phyloP scores from a whole-genome alignment of 2,888 invertebrate species.

The Drosophila paracracens region DNA sequence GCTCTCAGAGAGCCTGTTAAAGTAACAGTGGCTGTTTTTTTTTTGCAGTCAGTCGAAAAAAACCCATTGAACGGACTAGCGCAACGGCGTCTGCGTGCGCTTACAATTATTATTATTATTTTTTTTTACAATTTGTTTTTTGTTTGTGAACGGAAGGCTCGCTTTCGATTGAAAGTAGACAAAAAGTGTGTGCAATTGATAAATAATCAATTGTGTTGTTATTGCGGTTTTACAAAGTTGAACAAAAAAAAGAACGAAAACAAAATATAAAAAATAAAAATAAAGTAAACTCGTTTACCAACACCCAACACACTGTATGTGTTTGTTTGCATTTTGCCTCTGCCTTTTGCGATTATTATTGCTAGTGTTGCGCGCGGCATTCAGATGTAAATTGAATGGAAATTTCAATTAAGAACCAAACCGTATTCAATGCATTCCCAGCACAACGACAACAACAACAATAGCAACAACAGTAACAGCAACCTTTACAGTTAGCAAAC shows the following conservation, averaged over 20 bases:
- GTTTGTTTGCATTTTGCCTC: slow-evolving; percentile 46
- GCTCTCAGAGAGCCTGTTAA: slow-evolving; percentile 40
- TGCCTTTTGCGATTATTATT: slow-evolving; percentile 13
- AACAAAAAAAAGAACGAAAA: background rate
- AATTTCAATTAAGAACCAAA: slow-evolving; percentile 45
- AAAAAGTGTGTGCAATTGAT: slow-evolving; percentile 39
- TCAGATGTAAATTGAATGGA: slow-evolving; percentile 43
- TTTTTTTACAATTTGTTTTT: slow-evolving; percentile 60
- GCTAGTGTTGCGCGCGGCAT: slow-evolving; percentile 45
- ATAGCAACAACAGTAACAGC: slow-evolving; percentile 13
- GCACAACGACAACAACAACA: slow-evolving; percentile 27
- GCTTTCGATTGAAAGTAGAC: slow-evolving; percentile 43
- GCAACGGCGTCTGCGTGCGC: slow-evolving; percentile 62
- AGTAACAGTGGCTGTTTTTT: slow-evolving; percentile 29
- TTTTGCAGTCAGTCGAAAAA: slow-evolving; percentile 49
- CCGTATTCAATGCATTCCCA: slow-evolving; percentile 59
- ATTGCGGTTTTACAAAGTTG: slow-evolving; percentile 51
- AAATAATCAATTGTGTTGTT: slow-evolving; percentile 43
- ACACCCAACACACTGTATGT: slow-evolving; percentile 41
- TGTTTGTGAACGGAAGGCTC: slow-evolving; percentile 47
- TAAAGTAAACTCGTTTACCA: slow-evolving; percentile 61
- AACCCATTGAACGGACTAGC: slow-evolving; percentile 47
- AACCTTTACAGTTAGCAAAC: slow-evolving; percentile 36
- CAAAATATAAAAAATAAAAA: background rate
- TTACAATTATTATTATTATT: slow-evolving; percentile 53